phyloP scores from a whole-genome alignment of 2,797 vertebrate species.

The Hyperoplus lanceolatus region DNA sequence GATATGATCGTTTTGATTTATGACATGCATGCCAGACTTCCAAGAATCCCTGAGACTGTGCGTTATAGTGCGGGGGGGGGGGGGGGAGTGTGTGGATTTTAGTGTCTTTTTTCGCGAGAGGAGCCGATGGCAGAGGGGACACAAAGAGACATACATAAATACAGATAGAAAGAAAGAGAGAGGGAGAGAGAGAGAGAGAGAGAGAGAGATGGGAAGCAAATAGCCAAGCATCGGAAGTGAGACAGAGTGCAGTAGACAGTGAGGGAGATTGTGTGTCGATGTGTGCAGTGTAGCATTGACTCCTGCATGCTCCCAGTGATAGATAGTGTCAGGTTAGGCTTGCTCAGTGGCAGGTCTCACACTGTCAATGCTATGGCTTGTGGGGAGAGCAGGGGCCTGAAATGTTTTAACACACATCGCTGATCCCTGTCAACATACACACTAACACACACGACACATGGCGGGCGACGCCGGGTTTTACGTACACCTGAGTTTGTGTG shows the following conservation, averaged over 20 bases:
- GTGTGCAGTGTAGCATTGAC: constrained; percentile 83
- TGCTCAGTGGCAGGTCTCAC: constrained; percentile 80
- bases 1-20: constrained; percentile 81
- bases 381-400: constrained; percentile 75
- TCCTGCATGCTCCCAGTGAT: constrained; percentile 81
- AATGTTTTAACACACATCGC: constrained; percentile 81
- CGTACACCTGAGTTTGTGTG: constrained; percentile 65
- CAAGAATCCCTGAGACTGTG: constrained; percentile 48
- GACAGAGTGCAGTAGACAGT: constrained; percentile 79
- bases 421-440: constrained; percentile 83
- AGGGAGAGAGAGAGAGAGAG: no score
- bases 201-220: constrained; percentile 48
- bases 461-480: constrained; percentile 35
- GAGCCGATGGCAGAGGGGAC: constrained; percentile 44
- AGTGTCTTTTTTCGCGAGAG: constrained; percentile 44
- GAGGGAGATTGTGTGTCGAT: constrained; percentile 81
- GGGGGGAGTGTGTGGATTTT: constrained; percentile 22
- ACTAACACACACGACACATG: constrained; percentile 73
- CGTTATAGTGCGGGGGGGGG: constrained; percentile 13
- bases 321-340: constrained; percentile 83
- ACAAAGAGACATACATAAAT: constrained; percentile 73
- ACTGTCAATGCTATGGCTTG: constrained; percentile 75
- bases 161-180: constrained; percentile 35
- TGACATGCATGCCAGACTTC: constrained; percentile 63
- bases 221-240: constrained; percentile 74